A percentile compares a stretch with the other conserved stretches of the same genome.
Evolutionary conservation across 2,888 invertebrate species (phyloP).

Genomic region (Epistrophe eligans): DNA sequence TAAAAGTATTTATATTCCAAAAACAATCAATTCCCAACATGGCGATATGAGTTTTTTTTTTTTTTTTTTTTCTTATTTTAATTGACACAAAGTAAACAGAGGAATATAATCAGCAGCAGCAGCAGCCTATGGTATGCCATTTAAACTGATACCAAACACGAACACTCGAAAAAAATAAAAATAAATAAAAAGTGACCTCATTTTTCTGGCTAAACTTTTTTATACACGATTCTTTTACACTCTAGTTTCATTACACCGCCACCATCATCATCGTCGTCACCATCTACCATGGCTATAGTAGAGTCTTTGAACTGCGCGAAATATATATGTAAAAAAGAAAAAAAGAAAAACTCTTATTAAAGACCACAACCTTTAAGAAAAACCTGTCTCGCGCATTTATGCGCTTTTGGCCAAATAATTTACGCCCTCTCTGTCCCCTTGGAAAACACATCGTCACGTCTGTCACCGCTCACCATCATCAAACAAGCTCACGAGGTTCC

Average conservation of each 20-base stretch:
- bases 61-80: constrained; percentile 22
- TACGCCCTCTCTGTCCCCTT: constrained; percentile 2
- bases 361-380: constrained; percentile 29
- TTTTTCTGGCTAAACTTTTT: constrained; percentile 36
- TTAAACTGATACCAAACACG: constrained; percentile 62
- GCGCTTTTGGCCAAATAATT: constrained; percentile 48
- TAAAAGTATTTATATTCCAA: constrained; percentile 28
- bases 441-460: constrained; percentile 17
- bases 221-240: constrained; percentile 17
- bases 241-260: constrained; percentile 36
- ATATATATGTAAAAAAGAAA: neutral
- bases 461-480: neutral
- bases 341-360: constrained; percentile 28
- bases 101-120: constrained; percentile 1
- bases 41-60: constrained; percentile 21
- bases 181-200: constrained; percentile 65
- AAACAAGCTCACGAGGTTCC: neutral
- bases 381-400: constrained; percentile 45
- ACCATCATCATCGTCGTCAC: no score
- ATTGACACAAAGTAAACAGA: constrained; percentile 41
- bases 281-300: neutral
- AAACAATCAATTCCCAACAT: constrained; percentile 49
- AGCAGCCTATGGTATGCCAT: constrained; percentile 32
- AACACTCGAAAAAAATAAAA: constrained; percentile 44
- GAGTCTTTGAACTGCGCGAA: constrained; percentile 34